Evolutionary conservation across 2,888 invertebrate species (phyloP).

Genomic region (Drosophila monieri): DNA sequence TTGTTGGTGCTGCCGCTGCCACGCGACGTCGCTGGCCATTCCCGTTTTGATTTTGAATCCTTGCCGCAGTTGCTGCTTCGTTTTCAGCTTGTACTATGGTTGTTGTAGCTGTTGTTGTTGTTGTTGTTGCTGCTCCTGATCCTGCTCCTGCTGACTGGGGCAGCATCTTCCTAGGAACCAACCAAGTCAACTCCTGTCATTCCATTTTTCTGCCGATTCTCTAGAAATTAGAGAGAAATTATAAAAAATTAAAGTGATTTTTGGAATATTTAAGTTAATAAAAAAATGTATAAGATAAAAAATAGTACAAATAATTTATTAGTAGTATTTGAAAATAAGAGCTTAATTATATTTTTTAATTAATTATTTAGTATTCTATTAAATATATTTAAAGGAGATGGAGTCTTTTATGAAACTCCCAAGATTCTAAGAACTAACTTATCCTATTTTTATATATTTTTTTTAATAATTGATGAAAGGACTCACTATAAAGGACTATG

Average conservation of each 20-base stretch:
- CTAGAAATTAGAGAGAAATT: conserved; percentile 29
- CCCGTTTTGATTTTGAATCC: conserved; percentile 20
- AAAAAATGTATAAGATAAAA: no score
- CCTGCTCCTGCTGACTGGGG: conserved; percentile 50
- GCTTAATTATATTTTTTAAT: no score
- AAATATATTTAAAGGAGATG: no score
- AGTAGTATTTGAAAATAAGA: no score
- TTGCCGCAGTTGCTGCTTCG: conserved; percentile 6
- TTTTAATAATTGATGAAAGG: no score
- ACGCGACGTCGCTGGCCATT: conserved; percentile 73
- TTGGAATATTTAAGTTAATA: no score
- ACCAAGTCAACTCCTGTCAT: conserved; percentile 55
- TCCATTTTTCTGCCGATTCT: conserved; percentile 50
- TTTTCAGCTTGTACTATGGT: conserved; percentile 29
- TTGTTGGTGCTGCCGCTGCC: conserved; percentile 57
- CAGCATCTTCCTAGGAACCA: conserved; percentile 65
- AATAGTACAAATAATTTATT: no score
- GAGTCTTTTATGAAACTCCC: no score
- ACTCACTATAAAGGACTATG: no score
- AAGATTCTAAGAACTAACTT: no score
- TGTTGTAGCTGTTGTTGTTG: conserved; percentile 14
- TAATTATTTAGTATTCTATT: no score
- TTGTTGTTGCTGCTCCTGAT: conserved; percentile 26
- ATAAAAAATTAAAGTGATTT: background rate
- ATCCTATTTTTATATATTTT: no score